These are phyloP conservation scores for Caracal caracal DNA, from an alignment of 2,113 vertebrate genomes.

Conservation along the genomic window DNA sequence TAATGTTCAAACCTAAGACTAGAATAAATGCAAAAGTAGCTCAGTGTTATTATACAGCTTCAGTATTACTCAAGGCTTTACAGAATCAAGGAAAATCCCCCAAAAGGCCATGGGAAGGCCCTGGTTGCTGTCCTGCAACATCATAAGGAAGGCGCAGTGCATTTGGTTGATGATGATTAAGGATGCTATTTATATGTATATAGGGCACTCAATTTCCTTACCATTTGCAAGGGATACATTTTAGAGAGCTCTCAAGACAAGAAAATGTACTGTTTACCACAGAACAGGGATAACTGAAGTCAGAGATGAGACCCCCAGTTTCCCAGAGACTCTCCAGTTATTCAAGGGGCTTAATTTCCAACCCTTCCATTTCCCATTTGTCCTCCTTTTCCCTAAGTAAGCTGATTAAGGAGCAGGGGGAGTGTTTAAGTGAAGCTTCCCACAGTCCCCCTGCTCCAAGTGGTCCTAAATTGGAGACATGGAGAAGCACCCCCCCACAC, in stretches of 20 bases:
- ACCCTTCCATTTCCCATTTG: neutral
- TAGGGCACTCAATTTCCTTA: neutral
- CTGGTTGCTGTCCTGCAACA: neutral
- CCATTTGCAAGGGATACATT: neutral
- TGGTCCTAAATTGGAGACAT: neutral
- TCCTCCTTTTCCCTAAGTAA: neutral
- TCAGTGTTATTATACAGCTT: neutral
- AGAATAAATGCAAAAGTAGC: conserved; percentile 39
- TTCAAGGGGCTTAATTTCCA: neutral
- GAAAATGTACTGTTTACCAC: neutral
- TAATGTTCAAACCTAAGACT: conserved; percentile 54
- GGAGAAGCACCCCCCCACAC: neutral
- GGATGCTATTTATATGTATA: conserved; percentile 35
- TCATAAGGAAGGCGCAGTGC: neutral
- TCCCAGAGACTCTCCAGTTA: neutral
- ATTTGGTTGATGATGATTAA: neutral
- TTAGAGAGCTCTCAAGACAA: neutral
- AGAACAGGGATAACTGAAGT: neutral
- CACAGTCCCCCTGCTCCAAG: too few species aligned
- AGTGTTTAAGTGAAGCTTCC: neutral
- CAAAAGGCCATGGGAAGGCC: neutral
- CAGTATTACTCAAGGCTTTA: neutral
- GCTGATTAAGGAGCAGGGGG: neutral
- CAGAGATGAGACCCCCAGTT: neutral
- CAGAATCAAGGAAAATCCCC: conserved; percentile 47